Evolutionary conservation across 2,888 invertebrate genomes (phyloP).

Genomic region (Cloeon dipterum): DNA sequence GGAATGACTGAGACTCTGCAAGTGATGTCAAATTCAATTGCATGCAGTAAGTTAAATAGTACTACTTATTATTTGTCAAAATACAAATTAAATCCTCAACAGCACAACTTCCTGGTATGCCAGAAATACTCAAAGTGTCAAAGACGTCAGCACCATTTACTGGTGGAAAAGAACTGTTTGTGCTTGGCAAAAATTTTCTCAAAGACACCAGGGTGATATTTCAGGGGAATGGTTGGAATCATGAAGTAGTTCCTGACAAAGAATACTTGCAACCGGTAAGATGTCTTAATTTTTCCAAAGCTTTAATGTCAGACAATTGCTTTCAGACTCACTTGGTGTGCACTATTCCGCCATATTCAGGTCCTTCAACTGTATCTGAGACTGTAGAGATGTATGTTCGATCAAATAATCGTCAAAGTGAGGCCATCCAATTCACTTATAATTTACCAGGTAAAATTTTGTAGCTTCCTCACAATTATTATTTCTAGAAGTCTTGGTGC

Average conservation of each 20-base stretch:
- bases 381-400: slow-evolving; percentile 54
- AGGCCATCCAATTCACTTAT: slow-evolving; percentile 64
- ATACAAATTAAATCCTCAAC: slow-evolving; percentile 10
- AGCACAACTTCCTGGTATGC: slow-evolving; percentile 83
- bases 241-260: slow-evolving; percentile 63
- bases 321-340: slow-evolving; percentile 54
- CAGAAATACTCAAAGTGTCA: slow-evolving; percentile 80
- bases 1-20: slow-evolving; percentile 64
- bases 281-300: too few species aligned
- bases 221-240: slow-evolving; percentile 47
- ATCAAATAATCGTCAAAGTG: slow-evolving; percentile 68
- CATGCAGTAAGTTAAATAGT: slow-evolving; percentile 53
- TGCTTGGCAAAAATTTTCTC: slow-evolving; percentile 76
- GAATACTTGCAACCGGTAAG: slow-evolving; percentile 66
- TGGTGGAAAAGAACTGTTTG: slow-evolving; percentile 66
- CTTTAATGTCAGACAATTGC: too few species aligned
- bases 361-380: slow-evolving; percentile 46
- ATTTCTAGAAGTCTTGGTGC: too few species aligned
- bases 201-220: slow-evolving; percentile 75
- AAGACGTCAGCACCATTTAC: slow-evolving; percentile 51
- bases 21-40: slow-evolving; percentile 73
- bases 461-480: slow-evolving; percentile 8
- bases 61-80: background rate
- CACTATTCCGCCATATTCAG: slow-evolving; percentile 54
- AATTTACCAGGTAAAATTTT: slow-evolving; percentile 36